Evolutionary conservation across 2,888 invertebrate genomes (phyloP), one percentile per base, ranked within the genome.

Genomic region (Pyralis farinalis): DNA sequence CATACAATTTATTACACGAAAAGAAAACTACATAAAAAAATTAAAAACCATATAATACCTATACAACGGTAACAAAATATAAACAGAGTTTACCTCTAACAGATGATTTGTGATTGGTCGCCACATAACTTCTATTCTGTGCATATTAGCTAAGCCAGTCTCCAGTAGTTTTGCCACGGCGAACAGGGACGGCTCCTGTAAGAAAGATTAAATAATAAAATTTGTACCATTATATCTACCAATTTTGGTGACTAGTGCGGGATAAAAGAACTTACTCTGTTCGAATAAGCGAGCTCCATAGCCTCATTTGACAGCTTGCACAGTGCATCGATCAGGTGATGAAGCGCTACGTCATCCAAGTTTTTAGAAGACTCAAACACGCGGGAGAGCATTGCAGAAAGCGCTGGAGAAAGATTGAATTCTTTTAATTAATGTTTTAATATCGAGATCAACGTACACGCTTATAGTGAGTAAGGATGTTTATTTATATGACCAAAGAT

Each of bases 81-180:
- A 16, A 34, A 33, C 20, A 6, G 7, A 9, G 21, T 11, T 4
- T n/a, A 56, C 97, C 85, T 98, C 98, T 33, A 98, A 79, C n/a
- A 99, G 90, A 81, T 99, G 98, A 73, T 96, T 97, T 0, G 98
- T 98, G 40, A 99, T 91, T 0, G 98, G 98, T 51, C 96, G 91
- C 99, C 99, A 99, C 55, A 98, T 91, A 0, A 98, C 96, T 77
- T 98, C 97, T 31, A 98, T 96, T 40, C 99, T 90, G 34, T 95
- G 93, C 90, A 99, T 92, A 80, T 99, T 99, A 0, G 98, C 98
- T 44, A 98, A 78, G 0, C 98, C 98, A 0, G 98, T 98, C 87
- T 99, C 99, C n/a, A 99, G 89, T n/a, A 99, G 88, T 78, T 99
- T 99, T 1, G 98, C 98, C 1, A 99, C 97, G 1, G 98, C 98